phyloP scores from a whole-genome alignment of 2,113 vertebrate species.

The Chloebia gouldiae region DNA sequence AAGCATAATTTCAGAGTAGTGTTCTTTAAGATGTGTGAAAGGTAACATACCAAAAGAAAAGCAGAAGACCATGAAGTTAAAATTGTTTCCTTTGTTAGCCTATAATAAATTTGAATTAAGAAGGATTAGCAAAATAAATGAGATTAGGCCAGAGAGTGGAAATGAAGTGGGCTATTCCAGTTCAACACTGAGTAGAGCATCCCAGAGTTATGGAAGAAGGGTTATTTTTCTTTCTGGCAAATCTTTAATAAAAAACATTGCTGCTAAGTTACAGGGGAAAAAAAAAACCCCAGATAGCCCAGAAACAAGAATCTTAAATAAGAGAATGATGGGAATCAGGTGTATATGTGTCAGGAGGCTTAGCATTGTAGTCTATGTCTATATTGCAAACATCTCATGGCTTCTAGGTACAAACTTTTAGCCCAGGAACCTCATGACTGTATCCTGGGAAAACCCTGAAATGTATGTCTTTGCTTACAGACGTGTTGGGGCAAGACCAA shows the following conservation, averaged over 20 bases:
- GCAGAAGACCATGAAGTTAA: not conserved
- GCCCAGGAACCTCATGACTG: not conserved
- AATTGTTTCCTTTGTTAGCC: not conserved
- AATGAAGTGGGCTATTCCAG: not conserved
- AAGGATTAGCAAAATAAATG: not conserved
- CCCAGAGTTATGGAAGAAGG: not conserved
- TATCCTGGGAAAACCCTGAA: not conserved
- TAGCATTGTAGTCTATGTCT: not conserved
- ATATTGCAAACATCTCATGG: not conserved
- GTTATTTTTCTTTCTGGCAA: not conserved
- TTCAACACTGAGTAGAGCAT: not conserved
- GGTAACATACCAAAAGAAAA: not conserved
- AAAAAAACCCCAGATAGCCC: fast-evolving
- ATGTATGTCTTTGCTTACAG: not conserved
- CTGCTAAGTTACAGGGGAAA: not conserved
- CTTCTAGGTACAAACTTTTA: not conserved
- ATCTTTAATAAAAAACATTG: not conserved
- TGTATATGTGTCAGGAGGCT: not conserved
- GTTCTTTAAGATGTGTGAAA: not conserved
- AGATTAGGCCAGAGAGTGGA: not conserved
- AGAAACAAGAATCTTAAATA: not conserved
- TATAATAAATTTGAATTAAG: constrained; percentile 14
- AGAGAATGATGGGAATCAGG: not conserved
- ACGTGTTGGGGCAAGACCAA: not conserved
- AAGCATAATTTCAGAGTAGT: not conserved